Evolutionary conservation across 1,140 invertebrate genomes (phyloP).

Genomic region (Nasonia giraulti): DNA sequence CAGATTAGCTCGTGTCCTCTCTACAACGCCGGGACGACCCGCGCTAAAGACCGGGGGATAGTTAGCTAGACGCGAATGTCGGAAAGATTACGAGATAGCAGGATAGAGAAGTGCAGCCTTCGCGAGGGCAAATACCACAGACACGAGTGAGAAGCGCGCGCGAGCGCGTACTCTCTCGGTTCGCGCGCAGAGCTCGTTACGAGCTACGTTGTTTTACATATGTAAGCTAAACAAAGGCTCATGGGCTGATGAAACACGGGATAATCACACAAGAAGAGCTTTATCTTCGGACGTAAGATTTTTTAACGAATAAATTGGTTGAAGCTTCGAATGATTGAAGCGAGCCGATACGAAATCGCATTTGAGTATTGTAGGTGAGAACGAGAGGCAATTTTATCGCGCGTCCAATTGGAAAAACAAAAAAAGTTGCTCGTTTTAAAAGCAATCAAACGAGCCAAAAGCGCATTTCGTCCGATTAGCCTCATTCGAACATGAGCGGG

Average conservation of each 20-base stretch:
- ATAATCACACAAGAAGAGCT: neutral
- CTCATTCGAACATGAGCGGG: too few relatives aligned
- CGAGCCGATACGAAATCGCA: too few relatives aligned
- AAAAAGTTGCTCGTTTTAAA: too few relatives aligned
- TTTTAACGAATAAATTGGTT: neutral
- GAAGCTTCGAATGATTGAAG: too few relatives aligned
- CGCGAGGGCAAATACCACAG: conserved; percentile 36
- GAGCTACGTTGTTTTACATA: conserved; percentile 34
- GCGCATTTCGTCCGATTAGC: too few relatives aligned
- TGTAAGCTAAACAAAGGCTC: conserved; percentile 32
- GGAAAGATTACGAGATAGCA: conserved; percentile 22
- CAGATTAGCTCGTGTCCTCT: too few relatives aligned
- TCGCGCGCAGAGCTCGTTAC: conserved; percentile 32
- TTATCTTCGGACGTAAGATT: neutral
- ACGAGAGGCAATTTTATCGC: too few relatives aligned
- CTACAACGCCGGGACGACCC: too few relatives aligned
- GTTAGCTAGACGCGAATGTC: neutral
- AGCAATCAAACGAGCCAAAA: too few relatives aligned
- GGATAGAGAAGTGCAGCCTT: neutral
- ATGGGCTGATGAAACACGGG: too few relatives aligned
- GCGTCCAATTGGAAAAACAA: too few relatives aligned
- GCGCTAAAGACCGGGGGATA: neutral
- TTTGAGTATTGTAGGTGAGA: too few relatives aligned
- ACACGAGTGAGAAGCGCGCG: neutral
- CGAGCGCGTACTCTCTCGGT: neutral